Conservation (phyloP, 2,888 invertebrate genomes). For the Eristalis pertinax region DNA sequence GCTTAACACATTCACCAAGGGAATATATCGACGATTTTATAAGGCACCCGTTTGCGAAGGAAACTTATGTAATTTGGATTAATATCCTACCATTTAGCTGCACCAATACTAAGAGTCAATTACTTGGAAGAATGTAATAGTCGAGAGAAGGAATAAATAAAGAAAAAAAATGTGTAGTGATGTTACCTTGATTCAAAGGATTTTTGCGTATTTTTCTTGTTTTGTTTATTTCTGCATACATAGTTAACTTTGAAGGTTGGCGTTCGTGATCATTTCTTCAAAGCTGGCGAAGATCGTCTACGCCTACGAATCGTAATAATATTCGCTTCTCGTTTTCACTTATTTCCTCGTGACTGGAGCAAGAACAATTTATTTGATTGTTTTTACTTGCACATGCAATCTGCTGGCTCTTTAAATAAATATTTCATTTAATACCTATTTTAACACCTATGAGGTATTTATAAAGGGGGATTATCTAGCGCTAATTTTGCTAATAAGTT, state of each 20-base stretch:
- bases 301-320: too few relatives aligned
- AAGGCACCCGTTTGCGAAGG: conserved; percentile 2
- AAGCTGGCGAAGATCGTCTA: too few relatives aligned
- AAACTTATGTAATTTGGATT: neutral
- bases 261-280: too few relatives aligned
- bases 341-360: too few relatives aligned
- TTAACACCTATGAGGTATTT: too few relatives aligned
- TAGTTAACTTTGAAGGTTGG: neutral
- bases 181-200: neutral
- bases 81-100: neutral
- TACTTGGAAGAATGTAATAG: conserved; percentile 21
- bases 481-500: too few relatives aligned
- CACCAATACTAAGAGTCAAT: conserved; percentile 37
- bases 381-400: too few relatives aligned
- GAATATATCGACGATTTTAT: conserved; percentile 1
- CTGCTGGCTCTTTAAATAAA: too few relatives aligned
- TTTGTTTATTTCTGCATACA: neutral
- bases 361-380: too few relatives aligned
- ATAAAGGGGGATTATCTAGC: too few relatives aligned
- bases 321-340: too few relatives aligned
- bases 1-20: neutral
- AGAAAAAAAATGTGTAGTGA: neutral
- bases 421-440: too few relatives aligned
- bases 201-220: neutral
- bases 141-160: conserved; percentile 44